Conservation (phyloP, 2,113 vertebrate species). For the Malurus melanocephalus region DNA sequence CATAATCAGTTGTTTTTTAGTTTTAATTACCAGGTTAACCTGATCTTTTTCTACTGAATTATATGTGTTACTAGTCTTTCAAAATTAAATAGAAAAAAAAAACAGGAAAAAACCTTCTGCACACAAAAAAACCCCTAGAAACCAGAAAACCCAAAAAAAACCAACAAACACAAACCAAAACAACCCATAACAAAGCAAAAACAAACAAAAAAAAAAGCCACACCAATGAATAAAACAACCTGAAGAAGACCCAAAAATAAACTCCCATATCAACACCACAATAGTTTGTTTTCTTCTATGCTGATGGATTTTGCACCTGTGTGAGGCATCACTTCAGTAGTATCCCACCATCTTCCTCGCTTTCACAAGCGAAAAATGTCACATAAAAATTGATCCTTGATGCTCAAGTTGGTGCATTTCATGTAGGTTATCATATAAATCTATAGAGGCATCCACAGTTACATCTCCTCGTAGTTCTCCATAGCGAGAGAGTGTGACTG, state of each 20-base stretch:
- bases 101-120: not conserved
- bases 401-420: not conserved
- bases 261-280: not conserved
- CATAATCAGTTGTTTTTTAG: not conserved
- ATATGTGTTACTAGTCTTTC: not conserved
- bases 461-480: not conserved
- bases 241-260: not conserved
- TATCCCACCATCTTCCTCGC: not conserved
- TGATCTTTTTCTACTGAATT: not conserved
- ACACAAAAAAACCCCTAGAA: not conserved
- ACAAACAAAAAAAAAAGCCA: not conserved
- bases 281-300: not conserved
- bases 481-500: not conserved
- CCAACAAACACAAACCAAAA: too few species aligned
- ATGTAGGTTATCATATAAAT: not conserved
- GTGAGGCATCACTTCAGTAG: not conserved
- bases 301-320: not conserved
- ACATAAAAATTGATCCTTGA: not conserved
- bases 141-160: too few species aligned
- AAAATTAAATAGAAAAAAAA: not conserved
- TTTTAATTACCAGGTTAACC: not conserved
- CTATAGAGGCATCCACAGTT: not conserved
- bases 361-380: not conserved
- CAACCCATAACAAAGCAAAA: not conserved
- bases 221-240: not conserved